Evolutionary conservation across 2,888 invertebrate species (phyloP), one percentile per base, ranked within the genome.

Genomic region (Protodeltote pygarga): DNA sequence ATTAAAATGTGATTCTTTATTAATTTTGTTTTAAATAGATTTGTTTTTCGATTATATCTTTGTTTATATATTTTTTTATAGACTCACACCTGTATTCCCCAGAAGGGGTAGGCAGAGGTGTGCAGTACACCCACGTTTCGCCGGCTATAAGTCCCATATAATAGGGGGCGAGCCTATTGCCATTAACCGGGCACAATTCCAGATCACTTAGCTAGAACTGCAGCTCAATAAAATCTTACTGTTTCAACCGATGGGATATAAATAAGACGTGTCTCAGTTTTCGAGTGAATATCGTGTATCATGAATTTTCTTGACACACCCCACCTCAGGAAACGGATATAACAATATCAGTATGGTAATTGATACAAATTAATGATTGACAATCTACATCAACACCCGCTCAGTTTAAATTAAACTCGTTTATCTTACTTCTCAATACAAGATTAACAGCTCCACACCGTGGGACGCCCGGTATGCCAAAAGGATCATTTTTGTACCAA

Each of bases 331-430:
- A 66, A 75, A 64, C 75, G 81, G 79, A 81, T 65, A 71, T 60
- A 46, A 45, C 58, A 65, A 71, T 74, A 73, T 59, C 67, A 51
- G 70, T 64, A 68, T 66, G 57, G 44, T 73, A 71, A 84, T 80
- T 78, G 73, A 79, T 68, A 84, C 68, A 84, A 85, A 85, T 79
- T 79, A 81, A 82, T n/a, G n/a, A n/a, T 75, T 73, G 73, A 79
- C 77, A 77, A 81, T 76, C 73, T 66, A 72, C 58, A 63, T 53
- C 57, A 55, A 58, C 59, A 52, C 42, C 33, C 27, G 49, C 51
- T 42, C 15, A 13, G 28, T 21, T 57, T 41, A 34, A 53, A 50
- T 39, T 55, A 44, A 59, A 47, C 45, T 73, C 78, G 67, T 79
- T 71, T 73, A 58, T 77, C 70, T 75, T 70, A 68, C 73, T 72